Base-by-base conservation (phyloP, 2,797 vertebrate species). In the Sebastes elongatus region DNA sequence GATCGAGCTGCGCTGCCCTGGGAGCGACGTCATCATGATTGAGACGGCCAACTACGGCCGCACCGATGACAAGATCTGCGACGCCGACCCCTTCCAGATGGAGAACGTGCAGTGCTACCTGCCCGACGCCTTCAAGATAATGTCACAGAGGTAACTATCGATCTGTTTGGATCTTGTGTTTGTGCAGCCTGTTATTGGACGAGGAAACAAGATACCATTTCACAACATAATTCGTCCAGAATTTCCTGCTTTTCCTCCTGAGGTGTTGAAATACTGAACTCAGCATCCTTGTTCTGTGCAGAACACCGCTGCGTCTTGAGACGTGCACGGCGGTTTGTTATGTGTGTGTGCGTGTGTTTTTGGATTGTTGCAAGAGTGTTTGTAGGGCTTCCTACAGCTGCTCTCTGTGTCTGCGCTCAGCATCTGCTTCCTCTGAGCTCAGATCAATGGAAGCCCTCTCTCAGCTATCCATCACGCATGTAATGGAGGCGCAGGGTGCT, bases 21-120 rank as follows among this genome's bases (percentile, higher is more conserved):
- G 97, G 82, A 98, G 97, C n/a, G 97, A 98, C 46, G 97, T 98
- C 90, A 97, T 98, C 92, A 97, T 98, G 96, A 97, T 98, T 81
- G 97, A 98, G 87, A 97, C 97, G 0, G 97, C 97, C 83, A 98
- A 98, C 95, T 98, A 98, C 1, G 97, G 97, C 25, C 97, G 97
- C 78, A 98, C 97, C 0, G 97, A 98, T 1, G 97, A 98, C 95
- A 98, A 98, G 94, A 98, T 98, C 94, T 98, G 97, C 33, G 97
- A 98, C 0, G 97, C 97, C 0, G 97, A 98, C 91, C 97, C 97
- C 20, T 98, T 98, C 94, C 97, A 98, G 95, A 98, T 98, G 97
- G 97, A 98, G 93, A 98, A 98, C 1, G 97, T 97, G 85, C 97
- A 98, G 93, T 98, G 97, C 92, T 98, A 97, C 95, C 95, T 97